A percentile compares a stretch with the other conserved stretches of the same genome.
Evolutionary conservation across 2,888 invertebrate species (phyloP).

Genomic region (Apamea crenata): DNA sequence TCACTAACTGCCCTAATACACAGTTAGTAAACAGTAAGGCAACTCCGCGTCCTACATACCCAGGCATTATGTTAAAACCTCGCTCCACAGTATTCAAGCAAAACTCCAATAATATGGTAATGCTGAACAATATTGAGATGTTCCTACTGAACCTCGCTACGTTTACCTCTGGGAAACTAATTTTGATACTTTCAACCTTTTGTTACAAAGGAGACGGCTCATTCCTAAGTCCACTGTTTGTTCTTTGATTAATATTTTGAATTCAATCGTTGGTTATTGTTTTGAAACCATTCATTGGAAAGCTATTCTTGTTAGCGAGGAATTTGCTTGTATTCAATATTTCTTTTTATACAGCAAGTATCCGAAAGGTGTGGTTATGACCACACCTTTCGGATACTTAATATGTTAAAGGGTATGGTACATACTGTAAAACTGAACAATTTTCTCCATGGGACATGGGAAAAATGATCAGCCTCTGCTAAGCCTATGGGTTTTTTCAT

Average conservation of each 20-base stretch:
- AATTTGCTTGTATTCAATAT: slow-evolving; percentile 4
- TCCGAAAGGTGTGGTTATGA: background rate
- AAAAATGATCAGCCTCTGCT: background rate
- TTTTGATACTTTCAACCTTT: slow-evolving; percentile 58
- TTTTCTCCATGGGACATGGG: background rate
- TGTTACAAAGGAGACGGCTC: slow-evolving; percentile 45
- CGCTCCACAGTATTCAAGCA: slow-evolving; percentile 16
- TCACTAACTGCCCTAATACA: background rate
- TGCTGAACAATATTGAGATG: slow-evolving; percentile 59
- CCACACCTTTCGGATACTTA: too few relatives aligned
- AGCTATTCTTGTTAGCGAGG: background rate
- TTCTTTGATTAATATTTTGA: slow-evolving; percentile 50
- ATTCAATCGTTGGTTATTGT: slow-evolving; percentile 27
- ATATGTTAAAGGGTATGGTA: too few relatives aligned
- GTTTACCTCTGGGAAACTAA: slow-evolving; percentile 47
- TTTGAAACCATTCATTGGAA: slow-evolving; percentile 24
- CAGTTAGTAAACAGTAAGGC: background rate
- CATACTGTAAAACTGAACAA: too few relatives aligned
- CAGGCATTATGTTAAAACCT: slow-evolving; percentile 26
- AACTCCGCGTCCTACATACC: background rate
- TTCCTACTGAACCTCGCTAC: slow-evolving; percentile 19
- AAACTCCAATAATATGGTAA: slow-evolving; percentile 66
- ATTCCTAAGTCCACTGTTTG: slow-evolving; percentile 43
- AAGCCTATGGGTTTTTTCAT: background rate
- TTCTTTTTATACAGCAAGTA: background rate